Conservation (phyloP, 2,888 invertebrate genomes). For the Falcaria lacertinaria region DNA sequence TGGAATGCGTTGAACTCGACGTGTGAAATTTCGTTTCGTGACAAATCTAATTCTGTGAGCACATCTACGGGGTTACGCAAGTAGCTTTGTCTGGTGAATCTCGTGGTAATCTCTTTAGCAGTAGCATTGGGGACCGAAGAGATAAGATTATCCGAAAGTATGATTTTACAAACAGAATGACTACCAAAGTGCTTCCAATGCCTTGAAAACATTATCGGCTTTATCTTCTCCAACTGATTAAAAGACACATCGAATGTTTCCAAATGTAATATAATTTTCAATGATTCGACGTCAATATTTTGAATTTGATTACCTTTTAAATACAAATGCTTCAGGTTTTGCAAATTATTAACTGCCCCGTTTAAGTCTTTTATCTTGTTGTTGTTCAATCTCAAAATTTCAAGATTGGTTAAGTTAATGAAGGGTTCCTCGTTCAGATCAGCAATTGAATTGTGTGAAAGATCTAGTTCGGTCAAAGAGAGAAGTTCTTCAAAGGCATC, state of each 20-base stretch:
- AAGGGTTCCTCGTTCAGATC: constrained; percentile 56
- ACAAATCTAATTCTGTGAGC: constrained; percentile 56
- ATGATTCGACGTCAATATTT: constrained; percentile 48
- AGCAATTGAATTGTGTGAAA: constrained; percentile 50
- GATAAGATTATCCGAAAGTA: constrained; percentile 54
- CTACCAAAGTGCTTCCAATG: constrained; percentile 58
- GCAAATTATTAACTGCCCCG: constrained; percentile 57
- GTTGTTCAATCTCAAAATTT: constrained; percentile 47
- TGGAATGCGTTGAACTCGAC: constrained; percentile 61
- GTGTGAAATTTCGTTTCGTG: constrained; percentile 48
- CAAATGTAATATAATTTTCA: constrained; percentile 56
- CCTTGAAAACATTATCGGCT: constrained; percentile 49
- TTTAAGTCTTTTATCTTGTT: constrained; percentile 59
- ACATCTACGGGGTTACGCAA: constrained; percentile 30
- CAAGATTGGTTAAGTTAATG: constrained; percentile 47
- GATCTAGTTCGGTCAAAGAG: constrained; percentile 51
- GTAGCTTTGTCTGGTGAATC: constrained; percentile 34
- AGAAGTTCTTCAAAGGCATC: constrained; percentile 46
- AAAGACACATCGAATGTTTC: constrained; percentile 63
- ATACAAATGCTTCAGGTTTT: constrained; percentile 53
- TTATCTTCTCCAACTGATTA: constrained; percentile 48
- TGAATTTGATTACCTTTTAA: constrained; percentile 51
- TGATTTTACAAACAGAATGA: constrained; percentile 52
- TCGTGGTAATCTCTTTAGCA: constrained; percentile 26
- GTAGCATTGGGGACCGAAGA: constrained; percentile 47